Evolutionary conservation across 2,113 vertebrate species (phyloP).

Genomic region (Pampusana beccarii): DNA sequence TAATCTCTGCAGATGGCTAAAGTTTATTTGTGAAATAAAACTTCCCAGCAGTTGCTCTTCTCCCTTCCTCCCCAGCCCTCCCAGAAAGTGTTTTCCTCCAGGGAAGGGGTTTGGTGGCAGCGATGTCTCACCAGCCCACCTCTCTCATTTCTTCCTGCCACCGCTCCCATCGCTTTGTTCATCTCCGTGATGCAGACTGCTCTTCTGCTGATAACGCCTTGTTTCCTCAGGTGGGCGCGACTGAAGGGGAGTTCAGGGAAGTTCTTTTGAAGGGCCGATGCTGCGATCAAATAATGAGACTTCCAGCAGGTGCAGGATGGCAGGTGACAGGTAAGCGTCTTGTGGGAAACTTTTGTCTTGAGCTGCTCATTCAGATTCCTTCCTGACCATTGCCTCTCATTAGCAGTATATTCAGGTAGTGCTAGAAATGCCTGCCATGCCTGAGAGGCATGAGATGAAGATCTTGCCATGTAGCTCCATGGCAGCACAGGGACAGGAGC

Average conservation of each 20-base stretch:
- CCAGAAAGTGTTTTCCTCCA: not conserved
- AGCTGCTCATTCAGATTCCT: not conserved
- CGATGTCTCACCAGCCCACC: accelerated
- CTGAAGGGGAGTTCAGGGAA: not conserved
- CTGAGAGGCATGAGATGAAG: not conserved
- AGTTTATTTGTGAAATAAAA: not conserved
- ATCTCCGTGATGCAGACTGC: accelerated
- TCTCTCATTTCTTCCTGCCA: not conserved
- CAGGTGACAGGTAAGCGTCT: not conserved
- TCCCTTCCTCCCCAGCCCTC: not conserved
- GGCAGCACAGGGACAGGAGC: not conserved
- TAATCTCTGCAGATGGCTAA: not conserved
- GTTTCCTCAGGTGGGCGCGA: not conserved
- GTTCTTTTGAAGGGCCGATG: not conserved
- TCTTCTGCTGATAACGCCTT: accelerated
- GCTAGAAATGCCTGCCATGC: not conserved
- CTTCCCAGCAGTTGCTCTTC: not conserved
- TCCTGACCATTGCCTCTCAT: not conserved
- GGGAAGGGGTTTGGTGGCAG: not conserved
- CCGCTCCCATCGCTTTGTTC: accelerated
- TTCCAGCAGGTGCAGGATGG: not conserved
- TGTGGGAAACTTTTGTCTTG: not conserved
- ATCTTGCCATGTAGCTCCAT: not conserved
- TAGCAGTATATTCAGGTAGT: not conserved
- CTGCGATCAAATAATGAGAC: not conserved